phyloP scores from a whole-genome alignment of 1,140 invertebrate species.

The Ridgeia piscesae region DNA sequence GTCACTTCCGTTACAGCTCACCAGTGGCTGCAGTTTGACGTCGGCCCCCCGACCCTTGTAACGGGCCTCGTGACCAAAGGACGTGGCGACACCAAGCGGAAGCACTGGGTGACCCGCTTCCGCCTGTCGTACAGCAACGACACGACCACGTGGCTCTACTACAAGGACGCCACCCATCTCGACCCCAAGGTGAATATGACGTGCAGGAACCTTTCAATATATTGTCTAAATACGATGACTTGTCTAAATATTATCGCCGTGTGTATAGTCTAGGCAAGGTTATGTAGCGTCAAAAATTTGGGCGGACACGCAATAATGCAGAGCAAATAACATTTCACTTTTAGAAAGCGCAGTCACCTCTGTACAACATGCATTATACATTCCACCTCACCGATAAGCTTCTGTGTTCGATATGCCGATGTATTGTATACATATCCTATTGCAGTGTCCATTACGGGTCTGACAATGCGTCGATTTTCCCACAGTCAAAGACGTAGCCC shows the following conservation, averaged over 20 bases:
- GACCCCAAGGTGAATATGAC: slow-evolving; percentile 60
- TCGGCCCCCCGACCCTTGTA: slow-evolving; percentile 63
- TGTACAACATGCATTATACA: neutral
- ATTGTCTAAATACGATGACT: neutral
- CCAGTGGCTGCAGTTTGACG: slow-evolving; percentile 66
- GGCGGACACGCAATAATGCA: neutral
- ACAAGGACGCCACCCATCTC: slow-evolving; percentile 64
- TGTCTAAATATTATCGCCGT: neutral
- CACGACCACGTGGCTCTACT: slow-evolving; percentile 62
- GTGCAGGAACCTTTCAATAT: neutral
- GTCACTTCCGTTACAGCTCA: slow-evolving; percentile 50
- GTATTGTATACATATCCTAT: neutral
- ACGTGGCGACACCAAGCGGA: slow-evolving; percentile 61
- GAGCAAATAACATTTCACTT: too few relatives aligned
- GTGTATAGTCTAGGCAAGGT: too few relatives aligned
- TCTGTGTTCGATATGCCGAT: neutral
- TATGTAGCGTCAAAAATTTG: neutral
- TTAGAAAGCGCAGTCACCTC: too few relatives aligned
- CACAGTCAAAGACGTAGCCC: neutral
- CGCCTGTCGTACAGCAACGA: slow-evolving; percentile 65
- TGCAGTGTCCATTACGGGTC: neutral
- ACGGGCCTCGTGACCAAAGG: slow-evolving; percentile 64
- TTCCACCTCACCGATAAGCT: neutral
- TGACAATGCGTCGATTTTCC: neutral
- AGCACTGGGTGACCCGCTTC: slow-evolving; percentile 65